Evolutionary conservation across 2,888 invertebrate species (phyloP).

Genomic region (Ornithoptera alexandrae): DNA sequence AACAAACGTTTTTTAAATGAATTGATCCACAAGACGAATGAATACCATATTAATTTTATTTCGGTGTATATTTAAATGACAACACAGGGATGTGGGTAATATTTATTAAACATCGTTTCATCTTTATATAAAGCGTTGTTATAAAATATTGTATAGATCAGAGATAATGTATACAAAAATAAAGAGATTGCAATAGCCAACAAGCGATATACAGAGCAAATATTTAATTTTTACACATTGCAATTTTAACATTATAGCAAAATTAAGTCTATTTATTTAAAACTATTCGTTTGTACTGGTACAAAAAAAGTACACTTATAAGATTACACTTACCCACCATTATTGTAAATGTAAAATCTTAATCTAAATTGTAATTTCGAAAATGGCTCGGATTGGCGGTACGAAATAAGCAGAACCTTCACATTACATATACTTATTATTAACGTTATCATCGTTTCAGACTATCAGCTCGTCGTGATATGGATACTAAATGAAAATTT

Average conservation of each 20-base stretch:
- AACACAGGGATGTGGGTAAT: conserved; percentile 24
- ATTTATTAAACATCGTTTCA: conserved; percentile 29
- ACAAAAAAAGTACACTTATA: conserved; percentile 4
- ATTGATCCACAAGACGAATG: too few relatives aligned
- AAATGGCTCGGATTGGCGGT: conserved; percentile 75
- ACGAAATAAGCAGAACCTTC: conserved; percentile 38
- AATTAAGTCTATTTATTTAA: conserved; percentile 1
- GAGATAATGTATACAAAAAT: conserved; percentile 11
- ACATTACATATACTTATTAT: conserved; percentile 39
- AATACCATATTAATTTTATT: too few relatives aligned
- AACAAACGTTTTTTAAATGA: too few relatives aligned
- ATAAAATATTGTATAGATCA: conserved; percentile 7
- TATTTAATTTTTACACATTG: conserved; percentile 3
- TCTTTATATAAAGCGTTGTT: conserved; percentile 8
- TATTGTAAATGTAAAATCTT: conserved; percentile 10
- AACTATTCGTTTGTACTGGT: conserved; percentile 18
- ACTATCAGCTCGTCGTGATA: conserved; percentile 23
- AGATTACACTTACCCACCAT: conserved; percentile 20
- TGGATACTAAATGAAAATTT: conserved; percentile 28
- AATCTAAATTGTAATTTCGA: conserved; percentile 27
- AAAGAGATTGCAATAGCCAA: conserved; percentile 14
- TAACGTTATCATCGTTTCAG: conserved; percentile 15
- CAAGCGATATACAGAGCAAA: conserved; percentile 24
- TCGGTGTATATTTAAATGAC: conserved; percentile 5
- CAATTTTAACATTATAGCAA: conserved; percentile 4